Conservation (phyloP, 2,888 invertebrate species). For the Rhagonycha lutea region DNA sequence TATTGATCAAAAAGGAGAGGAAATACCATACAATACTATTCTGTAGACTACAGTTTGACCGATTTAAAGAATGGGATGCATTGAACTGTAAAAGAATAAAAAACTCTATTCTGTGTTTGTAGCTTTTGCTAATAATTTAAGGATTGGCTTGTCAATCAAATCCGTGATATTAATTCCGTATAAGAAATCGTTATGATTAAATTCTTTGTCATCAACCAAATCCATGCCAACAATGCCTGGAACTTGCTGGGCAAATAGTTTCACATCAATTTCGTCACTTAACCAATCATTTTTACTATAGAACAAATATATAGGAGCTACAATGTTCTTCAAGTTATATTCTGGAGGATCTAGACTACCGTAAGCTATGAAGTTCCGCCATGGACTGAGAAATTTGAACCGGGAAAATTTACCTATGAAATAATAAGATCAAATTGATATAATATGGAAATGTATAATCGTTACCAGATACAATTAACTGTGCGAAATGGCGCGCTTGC, state of each 20-base stretch:
- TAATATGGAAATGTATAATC: conserved; percentile 36
- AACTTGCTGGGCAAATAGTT: conserved; percentile 52
- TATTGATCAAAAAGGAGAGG: no score
- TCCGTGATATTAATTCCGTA: conserved; percentile 56
- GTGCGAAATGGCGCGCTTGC: no score
- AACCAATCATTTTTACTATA: conserved; percentile 57
- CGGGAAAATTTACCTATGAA: no score
- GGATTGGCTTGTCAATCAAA: conserved; percentile 35
- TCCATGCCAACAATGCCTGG: conserved; percentile 56
- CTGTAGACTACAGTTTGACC: no score
- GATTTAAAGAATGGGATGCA: no score
- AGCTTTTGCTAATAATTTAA: conserved; percentile 29
- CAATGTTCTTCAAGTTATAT: conserved; percentile 49
- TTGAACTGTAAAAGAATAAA: no score
- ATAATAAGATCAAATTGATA: no score
- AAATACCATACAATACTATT: no score
- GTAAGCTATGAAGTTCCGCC: conserved; percentile 39
- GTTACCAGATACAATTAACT: conserved; percentile 25
- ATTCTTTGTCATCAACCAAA: conserved; percentile 55
- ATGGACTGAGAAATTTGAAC: no score
- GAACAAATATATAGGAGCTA: conserved; percentile 53
- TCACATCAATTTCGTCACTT: no score
- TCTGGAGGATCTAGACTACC: conserved; percentile 46
- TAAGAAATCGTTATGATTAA: conserved; percentile 64
- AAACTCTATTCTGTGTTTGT: no score